These are phyloP conservation scores for Polyommatus iphigenia DNA, from an alignment of 2,888 invertebrate genomes.

Conservation along the genomic window DNA sequence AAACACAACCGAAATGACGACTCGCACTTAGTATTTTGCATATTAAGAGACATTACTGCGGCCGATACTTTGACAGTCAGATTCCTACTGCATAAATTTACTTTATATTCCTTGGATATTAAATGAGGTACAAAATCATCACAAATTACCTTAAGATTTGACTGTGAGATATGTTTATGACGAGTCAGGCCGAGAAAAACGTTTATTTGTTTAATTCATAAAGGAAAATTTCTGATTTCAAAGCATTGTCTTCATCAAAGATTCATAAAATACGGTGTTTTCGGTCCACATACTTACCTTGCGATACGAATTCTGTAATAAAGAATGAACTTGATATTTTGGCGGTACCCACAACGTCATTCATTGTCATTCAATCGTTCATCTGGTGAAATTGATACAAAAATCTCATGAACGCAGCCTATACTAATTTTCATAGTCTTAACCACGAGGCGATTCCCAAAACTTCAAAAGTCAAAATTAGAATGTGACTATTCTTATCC, in stretches of 20 bases:
- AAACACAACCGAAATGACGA: constrained; percentile 12
- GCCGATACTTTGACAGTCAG: constrained; percentile 63
- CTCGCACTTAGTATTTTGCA: constrained; percentile 19
- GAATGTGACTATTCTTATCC: not conserved
- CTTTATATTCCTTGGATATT: constrained; percentile 80
- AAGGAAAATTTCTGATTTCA: constrained; percentile 58
- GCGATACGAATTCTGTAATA: not conserved
- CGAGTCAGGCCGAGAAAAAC: constrained; percentile 50
- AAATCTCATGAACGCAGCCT: not conserved
- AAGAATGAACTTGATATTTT: constrained; percentile 1
- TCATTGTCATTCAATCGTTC: not conserved
- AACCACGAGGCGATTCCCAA: not conserved
- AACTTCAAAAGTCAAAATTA: not conserved
- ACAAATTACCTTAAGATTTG: constrained; percentile 79
- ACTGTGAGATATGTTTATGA: constrained; percentile 76
- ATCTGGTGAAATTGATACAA: not conserved
- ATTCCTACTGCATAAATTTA: constrained; percentile 62
- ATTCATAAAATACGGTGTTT: constrained; percentile 31
- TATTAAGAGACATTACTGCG: constrained; percentile 33
- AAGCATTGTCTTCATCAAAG: constrained; percentile 35
- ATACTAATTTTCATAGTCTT: not conserved
- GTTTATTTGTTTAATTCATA: constrained; percentile 55
- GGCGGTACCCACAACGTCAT: no score
- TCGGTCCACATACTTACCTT: not conserved
- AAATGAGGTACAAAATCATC: constrained; percentile 76